Conservation (phyloP, 1,140 invertebrate genomes). For the Habropoda laboriosa region DNA sequence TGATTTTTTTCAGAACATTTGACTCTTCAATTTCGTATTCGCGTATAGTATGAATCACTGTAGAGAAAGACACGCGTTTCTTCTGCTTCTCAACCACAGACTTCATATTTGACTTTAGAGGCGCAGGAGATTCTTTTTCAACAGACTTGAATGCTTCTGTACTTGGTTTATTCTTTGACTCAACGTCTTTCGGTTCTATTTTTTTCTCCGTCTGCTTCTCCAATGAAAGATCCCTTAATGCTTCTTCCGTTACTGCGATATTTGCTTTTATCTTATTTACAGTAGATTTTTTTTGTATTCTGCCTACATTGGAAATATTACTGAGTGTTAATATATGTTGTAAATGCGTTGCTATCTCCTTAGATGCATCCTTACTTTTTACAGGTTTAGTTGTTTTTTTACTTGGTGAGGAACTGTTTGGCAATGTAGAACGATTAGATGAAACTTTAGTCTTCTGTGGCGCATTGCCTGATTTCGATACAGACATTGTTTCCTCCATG, state of each 20-base stretch:
- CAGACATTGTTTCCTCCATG: slow-evolving; percentile 44
- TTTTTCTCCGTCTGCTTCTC: background rate
- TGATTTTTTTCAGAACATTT: slow-evolving; percentile 65
- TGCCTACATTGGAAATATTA: background rate
- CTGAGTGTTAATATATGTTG: background rate
- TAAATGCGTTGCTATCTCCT: background rate
- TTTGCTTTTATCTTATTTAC: background rate
- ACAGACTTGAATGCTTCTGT: no score
- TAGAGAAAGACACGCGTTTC: slow-evolving; percentile 67
- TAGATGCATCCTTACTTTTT: background rate
- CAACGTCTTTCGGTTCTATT: background rate
- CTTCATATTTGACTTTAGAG: background rate
- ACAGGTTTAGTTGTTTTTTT: background rate
- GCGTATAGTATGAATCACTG: slow-evolving; percentile 33
- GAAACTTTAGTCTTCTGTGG: background rate
- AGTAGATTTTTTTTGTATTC: slow-evolving; percentile 19
- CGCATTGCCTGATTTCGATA: background rate
- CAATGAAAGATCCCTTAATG: background rate
- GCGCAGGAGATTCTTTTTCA: slow-evolving; percentile 18
- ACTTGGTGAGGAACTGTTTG: background rate
- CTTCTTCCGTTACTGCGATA: background rate
- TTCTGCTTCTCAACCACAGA: background rate
- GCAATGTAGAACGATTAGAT: background rate
- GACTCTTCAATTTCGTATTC: slow-evolving; percentile 66
- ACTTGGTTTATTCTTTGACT: background rate